Conservation (phyloP, 2,797 vertebrate species). For the Glossophaga mutica region DNA sequence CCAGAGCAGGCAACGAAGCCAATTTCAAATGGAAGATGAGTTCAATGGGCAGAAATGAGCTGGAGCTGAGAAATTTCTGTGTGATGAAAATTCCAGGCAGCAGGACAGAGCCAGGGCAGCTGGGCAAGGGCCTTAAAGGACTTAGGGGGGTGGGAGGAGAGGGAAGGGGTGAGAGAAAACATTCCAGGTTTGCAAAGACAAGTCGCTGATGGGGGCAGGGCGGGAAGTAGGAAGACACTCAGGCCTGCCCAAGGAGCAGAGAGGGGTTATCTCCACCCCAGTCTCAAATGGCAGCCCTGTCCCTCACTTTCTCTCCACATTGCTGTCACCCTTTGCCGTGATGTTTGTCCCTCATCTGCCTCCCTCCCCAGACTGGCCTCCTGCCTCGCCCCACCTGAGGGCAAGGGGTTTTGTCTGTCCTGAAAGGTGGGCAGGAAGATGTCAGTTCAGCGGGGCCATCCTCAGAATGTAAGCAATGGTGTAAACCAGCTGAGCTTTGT, state of each 20-base stretch:
- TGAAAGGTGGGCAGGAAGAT: neutral
- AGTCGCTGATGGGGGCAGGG: neutral
- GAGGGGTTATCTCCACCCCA: neutral
- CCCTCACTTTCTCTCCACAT: neutral
- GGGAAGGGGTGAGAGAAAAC: neutral
- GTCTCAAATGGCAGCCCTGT: neutral
- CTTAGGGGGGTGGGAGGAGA: too few species aligned
- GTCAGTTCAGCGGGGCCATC: neutral
- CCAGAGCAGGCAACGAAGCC: neutral
- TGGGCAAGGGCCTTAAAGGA: neutral
- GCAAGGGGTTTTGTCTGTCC: neutral
- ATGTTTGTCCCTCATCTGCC: neutral
- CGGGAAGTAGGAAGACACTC: neutral
- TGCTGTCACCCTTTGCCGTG: neutral
- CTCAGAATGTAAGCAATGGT: neutral
- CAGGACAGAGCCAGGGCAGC: neutral
- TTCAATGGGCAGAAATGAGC: neutral
- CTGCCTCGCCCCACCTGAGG: neutral
- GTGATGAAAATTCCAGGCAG: neutral
- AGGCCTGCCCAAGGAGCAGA: accelerated
- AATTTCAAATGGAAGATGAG: neutral
- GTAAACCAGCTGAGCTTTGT: neutral
- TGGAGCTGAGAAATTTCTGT: neutral
- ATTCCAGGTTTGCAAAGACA: neutral
- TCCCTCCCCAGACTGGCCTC: neutral